phyloP scores from a whole-genome alignment of 1,140 invertebrate genomes.

The Drosophila insularis region DNA sequence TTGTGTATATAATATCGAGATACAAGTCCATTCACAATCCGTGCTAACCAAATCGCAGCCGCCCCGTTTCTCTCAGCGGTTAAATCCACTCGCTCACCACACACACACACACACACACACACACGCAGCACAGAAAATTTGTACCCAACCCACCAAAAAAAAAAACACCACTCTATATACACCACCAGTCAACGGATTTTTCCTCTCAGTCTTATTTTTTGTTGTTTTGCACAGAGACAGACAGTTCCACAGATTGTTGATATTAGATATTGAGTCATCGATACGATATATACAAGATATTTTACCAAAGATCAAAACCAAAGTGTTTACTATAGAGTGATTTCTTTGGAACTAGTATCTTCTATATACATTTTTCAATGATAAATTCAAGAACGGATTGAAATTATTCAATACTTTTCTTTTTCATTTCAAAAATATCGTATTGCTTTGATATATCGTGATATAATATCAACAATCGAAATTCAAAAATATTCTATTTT shows the following conservation, averaged over 20 bases:
- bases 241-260: slow-evolving; percentile 9
- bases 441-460: background rate
- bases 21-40: slow-evolving; percentile 45
- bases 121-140: slow-evolving; percentile 10
- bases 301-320: too few species aligned
- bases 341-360: too few species aligned
- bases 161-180: background rate
- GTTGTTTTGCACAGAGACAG: slow-evolving; percentile 15
- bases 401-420: too few species aligned
- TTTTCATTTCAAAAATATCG: background rate
- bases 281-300: background rate
- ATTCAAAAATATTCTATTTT: slow-evolving; percentile 23
- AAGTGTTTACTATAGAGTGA: too few species aligned
- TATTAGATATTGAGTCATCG: background rate
- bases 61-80: slow-evolving; percentile 29
- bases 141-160: background rate
- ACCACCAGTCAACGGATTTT: background rate
- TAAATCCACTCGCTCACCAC: slow-evolving; percentile 4
- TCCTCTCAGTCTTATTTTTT: slow-evolving; percentile 42
- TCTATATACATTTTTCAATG: too few species aligned
- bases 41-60: slow-evolving; percentile 62
- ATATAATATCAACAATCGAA: background rate
- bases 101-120: slow-evolving; percentile 27
- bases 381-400: too few species aligned
- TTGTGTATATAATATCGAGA: slow-evolving; percentile 60